phyloP scores from a whole-genome alignment of 1,140 invertebrate species.

The Ptiloglossa arizonensis region DNA sequence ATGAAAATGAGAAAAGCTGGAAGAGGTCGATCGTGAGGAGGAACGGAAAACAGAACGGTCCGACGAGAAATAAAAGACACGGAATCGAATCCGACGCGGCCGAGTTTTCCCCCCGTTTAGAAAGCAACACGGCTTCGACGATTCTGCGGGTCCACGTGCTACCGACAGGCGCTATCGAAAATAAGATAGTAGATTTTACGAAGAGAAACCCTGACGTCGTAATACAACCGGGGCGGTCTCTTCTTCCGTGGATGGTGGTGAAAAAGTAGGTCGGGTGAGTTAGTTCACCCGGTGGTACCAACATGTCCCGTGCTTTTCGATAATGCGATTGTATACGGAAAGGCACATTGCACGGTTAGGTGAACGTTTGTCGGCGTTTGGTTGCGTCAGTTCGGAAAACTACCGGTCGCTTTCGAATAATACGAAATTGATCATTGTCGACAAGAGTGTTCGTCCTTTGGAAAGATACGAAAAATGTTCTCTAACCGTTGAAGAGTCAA shows the following conservation, averaged over 20 bases:
- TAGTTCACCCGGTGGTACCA: slow-evolving; percentile 32
- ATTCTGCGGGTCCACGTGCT: slow-evolving; percentile 59
- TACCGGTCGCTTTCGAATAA: background rate
- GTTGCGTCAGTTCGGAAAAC: slow-evolving; percentile 38
- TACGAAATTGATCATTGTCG: background rate
- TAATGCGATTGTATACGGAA: slow-evolving; percentile 30
- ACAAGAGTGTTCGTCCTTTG: too few species aligned
- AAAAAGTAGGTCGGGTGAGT: slow-evolving; percentile 75
- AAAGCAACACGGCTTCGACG: slow-evolving; percentile 66
- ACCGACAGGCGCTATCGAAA: slow-evolving; percentile 48
- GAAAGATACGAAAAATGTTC: too few species aligned
- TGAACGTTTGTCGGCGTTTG: background rate
- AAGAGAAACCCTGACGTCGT: slow-evolving; percentile 70
- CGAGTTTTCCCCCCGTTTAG: slow-evolving; percentile 69
- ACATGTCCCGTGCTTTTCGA: slow-evolving; percentile 57
- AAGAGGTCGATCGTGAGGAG: background rate
- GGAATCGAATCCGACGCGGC: background rate
- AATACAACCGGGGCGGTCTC: slow-evolving; percentile 59
- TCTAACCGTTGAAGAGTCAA: too few species aligned
- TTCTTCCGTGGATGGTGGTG: slow-evolving; percentile 67
- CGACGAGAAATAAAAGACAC: background rate
- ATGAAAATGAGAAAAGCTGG: slow-evolving; percentile 7
- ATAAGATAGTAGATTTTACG: slow-evolving; percentile 68
- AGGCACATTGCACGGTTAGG: background rate
- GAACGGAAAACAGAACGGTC: background rate